These are phyloP conservation scores for Stictocephala bisonia DNA, from an alignment of 2,888 invertebrate species.

Conservation along the genomic window DNA sequence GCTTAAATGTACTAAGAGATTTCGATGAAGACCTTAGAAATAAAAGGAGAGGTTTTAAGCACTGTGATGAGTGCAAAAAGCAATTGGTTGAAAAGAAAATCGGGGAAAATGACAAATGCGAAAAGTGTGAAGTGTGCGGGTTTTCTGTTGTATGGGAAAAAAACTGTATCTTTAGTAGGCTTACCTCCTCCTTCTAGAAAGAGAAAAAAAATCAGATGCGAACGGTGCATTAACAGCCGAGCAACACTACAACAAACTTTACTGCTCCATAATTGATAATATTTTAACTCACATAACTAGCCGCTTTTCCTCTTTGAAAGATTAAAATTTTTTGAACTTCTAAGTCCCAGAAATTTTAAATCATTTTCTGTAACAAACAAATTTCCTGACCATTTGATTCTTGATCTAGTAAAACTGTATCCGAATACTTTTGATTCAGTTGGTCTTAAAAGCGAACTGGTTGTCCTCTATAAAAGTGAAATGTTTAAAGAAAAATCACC, in stretches of 20 bases:
- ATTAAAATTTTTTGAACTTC: not conserved
- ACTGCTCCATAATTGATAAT: constrained; percentile 10
- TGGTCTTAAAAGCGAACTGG: not conserved
- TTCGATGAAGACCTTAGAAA: constrained; percentile 13
- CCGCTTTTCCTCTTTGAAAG: constrained; percentile 5
- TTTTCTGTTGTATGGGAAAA: constrained; percentile 8
- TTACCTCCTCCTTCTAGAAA: constrained; percentile 3
- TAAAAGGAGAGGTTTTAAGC: constrained; percentile 16
- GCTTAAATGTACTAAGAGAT: constrained; percentile 15
- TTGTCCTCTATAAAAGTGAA: not conserved
- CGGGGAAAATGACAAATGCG: not conserved
- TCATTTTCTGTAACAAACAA: constrained; percentile 21
- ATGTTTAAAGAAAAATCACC: constrained; percentile 1
- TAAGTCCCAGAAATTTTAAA: constrained; percentile 10
- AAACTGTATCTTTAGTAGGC: not conserved
- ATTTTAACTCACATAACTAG: not conserved
- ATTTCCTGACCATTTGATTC: constrained; percentile 2
- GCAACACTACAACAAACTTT: not conserved
- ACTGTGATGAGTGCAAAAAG: constrained; percentile 9
- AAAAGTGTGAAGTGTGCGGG: constrained; percentile 12
- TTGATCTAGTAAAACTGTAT: constrained; percentile 1
- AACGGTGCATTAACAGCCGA: not conserved
- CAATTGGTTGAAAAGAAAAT: too few relatives aligned
- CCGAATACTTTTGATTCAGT: not conserved
- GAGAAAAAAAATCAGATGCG: not conserved